A percentile compares a stretch with the other conserved stretches of the same genome.
Conservation (phyloP, 2,797 vertebrate genomes). For the Limnodromus scolopaceus region DNA sequence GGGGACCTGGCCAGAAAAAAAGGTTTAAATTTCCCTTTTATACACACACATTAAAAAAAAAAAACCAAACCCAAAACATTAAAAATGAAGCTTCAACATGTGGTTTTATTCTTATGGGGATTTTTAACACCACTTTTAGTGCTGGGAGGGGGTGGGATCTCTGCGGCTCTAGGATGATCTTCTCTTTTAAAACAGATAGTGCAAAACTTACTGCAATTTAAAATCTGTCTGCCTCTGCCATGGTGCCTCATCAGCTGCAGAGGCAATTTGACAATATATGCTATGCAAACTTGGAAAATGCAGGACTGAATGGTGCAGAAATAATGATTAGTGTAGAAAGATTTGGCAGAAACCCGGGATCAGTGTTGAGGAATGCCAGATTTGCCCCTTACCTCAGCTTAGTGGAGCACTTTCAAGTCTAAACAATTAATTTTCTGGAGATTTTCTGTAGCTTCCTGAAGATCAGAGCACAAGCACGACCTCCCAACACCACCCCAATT, state of each 20-base stretch:
- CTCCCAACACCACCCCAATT: neutral
- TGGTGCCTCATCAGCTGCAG: neutral
- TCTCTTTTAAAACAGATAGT: neutral
- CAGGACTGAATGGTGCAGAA: neutral
- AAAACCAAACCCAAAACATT: neutral
- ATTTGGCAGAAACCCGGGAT: neutral
- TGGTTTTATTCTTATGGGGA: fast-evolving
- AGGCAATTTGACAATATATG: neutral
- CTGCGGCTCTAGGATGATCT: too few relatives aligned
- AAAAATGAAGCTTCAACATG: fast-evolving
- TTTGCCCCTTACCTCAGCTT: neutral
- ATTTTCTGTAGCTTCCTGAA: neutral
- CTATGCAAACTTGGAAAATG: neutral
- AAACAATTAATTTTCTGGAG: conserved; percentile 38
- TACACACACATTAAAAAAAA: neutral
- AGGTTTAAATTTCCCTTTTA: neutral
- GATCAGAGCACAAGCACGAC: neutral
- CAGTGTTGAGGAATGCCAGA: neutral
- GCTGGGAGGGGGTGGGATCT: neutral
- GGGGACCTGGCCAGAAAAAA: neutral
- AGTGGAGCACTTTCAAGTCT: conserved; percentile 1
- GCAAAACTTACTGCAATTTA: neutral
- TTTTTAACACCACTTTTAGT: neutral
- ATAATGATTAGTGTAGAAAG: neutral
- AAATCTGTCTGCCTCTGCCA: neutral